Percentiles rank a stretch among this genome's conserved stretches.
Conservation (phyloP, 2,797 vertebrate genomes). For the Pseudochirops corinnae region DNA sequence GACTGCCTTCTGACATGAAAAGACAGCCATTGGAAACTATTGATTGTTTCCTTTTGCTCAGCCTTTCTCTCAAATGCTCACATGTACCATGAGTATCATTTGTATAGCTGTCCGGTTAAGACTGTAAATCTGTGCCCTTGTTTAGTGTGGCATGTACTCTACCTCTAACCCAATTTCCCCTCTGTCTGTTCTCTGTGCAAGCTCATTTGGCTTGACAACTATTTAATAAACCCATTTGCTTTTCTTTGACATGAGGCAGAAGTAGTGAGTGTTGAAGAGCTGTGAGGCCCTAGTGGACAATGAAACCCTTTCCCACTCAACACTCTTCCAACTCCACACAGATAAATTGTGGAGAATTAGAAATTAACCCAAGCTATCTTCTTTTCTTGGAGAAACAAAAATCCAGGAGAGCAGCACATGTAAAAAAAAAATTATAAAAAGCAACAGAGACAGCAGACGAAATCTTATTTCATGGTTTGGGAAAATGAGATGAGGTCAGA, state of each 20-base stretch:
- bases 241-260: constrained; percentile 90
- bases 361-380: constrained; percentile 86
- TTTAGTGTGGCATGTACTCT: constrained; percentile 87
- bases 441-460: constrained; percentile 71
- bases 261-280: constrained; percentile 89
- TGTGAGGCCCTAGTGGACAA: constrained; percentile 86
- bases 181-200: constrained; percentile 85
- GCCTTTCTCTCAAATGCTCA: not conserved
- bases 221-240: constrained; percentile 91
- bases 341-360: constrained; percentile 88
- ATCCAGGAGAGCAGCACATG: constrained; percentile 50
- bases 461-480: constrained; percentile 80
- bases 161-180: constrained; percentile 88
- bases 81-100: constrained; percentile 72
- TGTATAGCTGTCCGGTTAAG: constrained; percentile 69
- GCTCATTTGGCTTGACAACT: constrained; percentile 89
- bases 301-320: constrained; percentile 90
- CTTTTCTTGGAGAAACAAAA: constrained; percentile 73
- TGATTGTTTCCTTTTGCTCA: not conserved
- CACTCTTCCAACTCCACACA: constrained; percentile 86
- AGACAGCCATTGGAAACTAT: not conserved
- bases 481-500: constrained; percentile 72
- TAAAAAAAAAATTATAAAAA: constrained; percentile 54
- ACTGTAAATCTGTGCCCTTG: constrained; percentile 87
- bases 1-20: not conserved